These are phyloP conservation scores for Probaryconus sp. DNA, from an alignment of 1,140 invertebrate species.

Conservation along the genomic window DNA sequence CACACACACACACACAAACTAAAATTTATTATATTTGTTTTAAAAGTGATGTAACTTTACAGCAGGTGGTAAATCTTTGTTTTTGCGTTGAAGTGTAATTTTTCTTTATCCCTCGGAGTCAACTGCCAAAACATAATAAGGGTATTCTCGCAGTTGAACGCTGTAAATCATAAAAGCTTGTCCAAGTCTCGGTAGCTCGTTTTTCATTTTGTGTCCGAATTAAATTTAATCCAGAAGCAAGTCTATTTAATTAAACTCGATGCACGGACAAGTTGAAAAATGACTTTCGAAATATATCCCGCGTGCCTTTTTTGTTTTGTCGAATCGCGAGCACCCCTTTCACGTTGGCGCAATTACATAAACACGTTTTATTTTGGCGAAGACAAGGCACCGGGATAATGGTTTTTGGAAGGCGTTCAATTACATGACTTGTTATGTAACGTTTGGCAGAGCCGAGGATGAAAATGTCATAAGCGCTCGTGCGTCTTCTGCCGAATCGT, in stretches of 20 bases:
- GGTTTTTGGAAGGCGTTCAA: conserved; percentile 35
- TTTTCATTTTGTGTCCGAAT: conserved; percentile 34
- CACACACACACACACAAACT: too few relatives aligned
- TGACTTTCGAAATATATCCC: conserved; percentile 7
- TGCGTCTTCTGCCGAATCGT: conserved; percentile 36
- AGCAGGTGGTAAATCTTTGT: conserved; percentile 19
- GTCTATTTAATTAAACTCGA: conserved; percentile 36
- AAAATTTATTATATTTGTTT: too few relatives aligned
- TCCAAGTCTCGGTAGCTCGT: conserved; percentile 6
- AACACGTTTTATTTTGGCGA: conserved; percentile 8
- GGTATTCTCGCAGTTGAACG: conserved; percentile 20
- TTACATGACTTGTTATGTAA: conserved; percentile 32
- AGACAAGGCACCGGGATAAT: conserved; percentile 20
- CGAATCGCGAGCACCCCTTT: too few relatives aligned
- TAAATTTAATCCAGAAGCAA: conserved; percentile 30
- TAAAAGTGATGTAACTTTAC: too few relatives aligned
- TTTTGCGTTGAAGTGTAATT: conserved; percentile 3
- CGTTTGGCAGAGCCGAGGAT: conserved; percentile 27
- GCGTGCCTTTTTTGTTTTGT: neutral
- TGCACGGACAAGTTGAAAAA: conserved; percentile 37
- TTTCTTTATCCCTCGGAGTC: conserved; percentile 5
- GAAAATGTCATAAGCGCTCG: conserved; percentile 10
- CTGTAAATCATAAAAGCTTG: conserved; percentile 39
- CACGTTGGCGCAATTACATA: too few relatives aligned
- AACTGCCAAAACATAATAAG: conserved; percentile 39